Evolutionary conservation across 2,113 vertebrate species (phyloP).

Genomic region (Glaucidium brasilianum): DNA sequence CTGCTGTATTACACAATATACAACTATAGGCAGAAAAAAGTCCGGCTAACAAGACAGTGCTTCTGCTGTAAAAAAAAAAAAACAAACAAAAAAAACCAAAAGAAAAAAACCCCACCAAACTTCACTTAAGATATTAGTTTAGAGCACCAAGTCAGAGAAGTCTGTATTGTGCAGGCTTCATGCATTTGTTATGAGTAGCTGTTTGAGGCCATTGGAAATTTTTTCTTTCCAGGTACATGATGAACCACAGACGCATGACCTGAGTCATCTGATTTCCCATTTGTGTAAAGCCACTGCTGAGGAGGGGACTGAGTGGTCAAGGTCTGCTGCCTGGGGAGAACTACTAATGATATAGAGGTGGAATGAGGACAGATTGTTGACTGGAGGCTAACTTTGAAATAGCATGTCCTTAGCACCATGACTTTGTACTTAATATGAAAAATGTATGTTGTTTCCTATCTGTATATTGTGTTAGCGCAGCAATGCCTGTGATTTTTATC

Average conservation of each 20-base stretch:
- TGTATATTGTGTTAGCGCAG: background rate
- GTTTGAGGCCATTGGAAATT: background rate
- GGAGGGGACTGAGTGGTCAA: too few species aligned
- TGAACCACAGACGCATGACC: background rate
- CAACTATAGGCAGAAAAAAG: background rate
- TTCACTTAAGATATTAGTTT: background rate
- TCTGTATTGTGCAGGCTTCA: background rate
- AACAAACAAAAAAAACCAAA: too few species aligned
- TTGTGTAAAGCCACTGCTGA: background rate
- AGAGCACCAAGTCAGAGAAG: background rate
- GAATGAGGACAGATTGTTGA: background rate
- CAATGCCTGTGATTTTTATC: background rate
- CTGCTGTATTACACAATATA: background rate
- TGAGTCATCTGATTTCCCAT: background rate
- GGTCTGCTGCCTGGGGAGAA: background rate
- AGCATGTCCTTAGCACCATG: background rate
- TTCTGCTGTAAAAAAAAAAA: background rate
- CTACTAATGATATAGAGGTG: background rate
- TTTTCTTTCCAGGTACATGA: background rate
- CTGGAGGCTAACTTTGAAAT: background rate
- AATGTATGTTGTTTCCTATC: background rate
- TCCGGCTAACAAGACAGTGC: background rate
- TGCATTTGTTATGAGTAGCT: background rate
- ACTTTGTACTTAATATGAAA: background rate
- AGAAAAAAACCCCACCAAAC: background rate